These are phyloP conservation scores for Ctenoplectra terminalis DNA, from an alignment of 1,140 invertebrate species.

Conservation along the genomic window DNA sequence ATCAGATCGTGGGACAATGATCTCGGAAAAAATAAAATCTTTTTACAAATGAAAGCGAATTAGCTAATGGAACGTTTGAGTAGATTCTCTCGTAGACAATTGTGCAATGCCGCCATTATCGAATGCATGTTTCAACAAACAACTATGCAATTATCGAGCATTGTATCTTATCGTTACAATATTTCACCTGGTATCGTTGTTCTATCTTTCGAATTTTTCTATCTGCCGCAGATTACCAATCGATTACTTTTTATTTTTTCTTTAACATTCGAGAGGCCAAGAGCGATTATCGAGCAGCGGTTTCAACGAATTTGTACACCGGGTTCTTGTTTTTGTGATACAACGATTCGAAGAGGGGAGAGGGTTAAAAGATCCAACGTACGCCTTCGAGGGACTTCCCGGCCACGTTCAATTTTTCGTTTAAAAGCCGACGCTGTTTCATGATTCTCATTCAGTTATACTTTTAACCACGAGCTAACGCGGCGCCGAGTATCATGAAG, in stretches of 20 bases:
- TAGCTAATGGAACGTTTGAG: background rate
- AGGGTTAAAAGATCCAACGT: conserved; percentile 55
- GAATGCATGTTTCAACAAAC: background rate
- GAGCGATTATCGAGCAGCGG: background rate
- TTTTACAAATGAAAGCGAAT: background rate
- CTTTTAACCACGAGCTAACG: conserved; percentile 40
- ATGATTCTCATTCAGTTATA: conserved; percentile 56
- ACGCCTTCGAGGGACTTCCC: conserved; percentile 62
- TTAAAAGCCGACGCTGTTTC: conserved; percentile 62
- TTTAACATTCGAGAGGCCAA: background rate
- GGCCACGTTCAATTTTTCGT: conserved; percentile 59
- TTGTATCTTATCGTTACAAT: conserved; percentile 29
- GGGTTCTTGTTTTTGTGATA: background rate
- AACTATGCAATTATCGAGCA: background rate
- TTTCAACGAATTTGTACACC: background rate
- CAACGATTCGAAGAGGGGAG: conserved; percentile 30
- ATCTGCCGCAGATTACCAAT: background rate
- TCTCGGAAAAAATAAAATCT: background rate
- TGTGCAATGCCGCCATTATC: background rate
- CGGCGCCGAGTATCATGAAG: conserved; percentile 34
- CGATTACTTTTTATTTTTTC: background rate
- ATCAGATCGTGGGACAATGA: background rate
- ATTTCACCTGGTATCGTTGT: background rate
- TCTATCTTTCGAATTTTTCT: background rate
- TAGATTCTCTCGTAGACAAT: background rate